Percentiles rank a stretch among this genome's conserved stretches.
phyloP scores from a whole-genome alignment of 30 jellyfish, hydroid and myxozoan genomes.

The Aurelia aurita region DNA sequence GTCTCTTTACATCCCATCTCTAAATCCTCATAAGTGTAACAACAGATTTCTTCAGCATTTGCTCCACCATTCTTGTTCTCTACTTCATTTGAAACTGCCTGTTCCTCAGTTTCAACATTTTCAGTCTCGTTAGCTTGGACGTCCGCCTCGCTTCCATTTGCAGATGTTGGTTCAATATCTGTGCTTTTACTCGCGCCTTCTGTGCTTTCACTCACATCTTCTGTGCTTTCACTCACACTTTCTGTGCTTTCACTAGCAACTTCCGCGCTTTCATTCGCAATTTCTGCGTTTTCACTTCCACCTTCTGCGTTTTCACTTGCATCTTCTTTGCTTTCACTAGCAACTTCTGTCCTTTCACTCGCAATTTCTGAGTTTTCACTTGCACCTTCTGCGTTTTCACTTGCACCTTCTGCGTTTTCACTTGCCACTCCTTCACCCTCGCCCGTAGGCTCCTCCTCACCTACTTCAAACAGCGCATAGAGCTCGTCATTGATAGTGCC shows the following conservation, averaged over 20 bases:
- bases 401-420: neutral
- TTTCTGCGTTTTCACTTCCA: neutral
- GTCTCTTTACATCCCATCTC: conserved; percentile 24
- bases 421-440: neutral
- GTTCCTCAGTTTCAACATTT: neutral
- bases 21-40: neutral
- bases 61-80: neutral
- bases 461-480: conserved; percentile 57
- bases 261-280: neutral
- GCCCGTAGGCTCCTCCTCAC: conserved; percentile 9
- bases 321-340: neutral
- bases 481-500: conserved; percentile 70
- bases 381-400: neutral
- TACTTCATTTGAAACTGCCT: neutral
- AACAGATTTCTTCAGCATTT: neutral
- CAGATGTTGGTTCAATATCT: neutral
- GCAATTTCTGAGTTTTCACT: neutral
- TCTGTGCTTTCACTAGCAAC: neutral
- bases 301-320: neutral
- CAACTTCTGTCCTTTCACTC: neutral
- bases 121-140: too few species aligned
- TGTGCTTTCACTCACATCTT: neutral
- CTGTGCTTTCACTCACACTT: neutral
- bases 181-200: neutral
- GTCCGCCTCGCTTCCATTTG: neutral